Base-by-base conservation (phyloP, 2,888 invertebrate genomes). In the Drosophila tripunctata region DNA sequence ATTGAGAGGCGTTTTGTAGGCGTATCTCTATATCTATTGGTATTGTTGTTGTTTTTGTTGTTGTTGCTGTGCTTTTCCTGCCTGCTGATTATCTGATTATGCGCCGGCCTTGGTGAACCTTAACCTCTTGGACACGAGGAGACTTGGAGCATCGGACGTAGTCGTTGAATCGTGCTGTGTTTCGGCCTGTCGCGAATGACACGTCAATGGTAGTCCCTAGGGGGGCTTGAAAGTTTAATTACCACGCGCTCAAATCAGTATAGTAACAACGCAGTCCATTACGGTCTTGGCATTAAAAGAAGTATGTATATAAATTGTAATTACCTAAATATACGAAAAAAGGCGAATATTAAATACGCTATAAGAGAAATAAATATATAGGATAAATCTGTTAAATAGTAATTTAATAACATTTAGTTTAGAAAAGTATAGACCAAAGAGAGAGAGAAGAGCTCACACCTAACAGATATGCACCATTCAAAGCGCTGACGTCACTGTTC, bases 181-280 rank as follows among this genome's bases (percentile, higher is more conserved):
- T 3, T 38, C 12, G 48, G 35, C 14, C 22, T 35, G 24, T 14
- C 31, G 21, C 45, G 45, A 21, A 76, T 81, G 84, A 87, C 87
- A 78, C 81, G 81, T 76, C 82, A 69, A 75, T 76, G 74, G 63
- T 68, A 65, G 64, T 67, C 56, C 82, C 78, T 47, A 68, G 50
- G 67, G 67, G 80, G 88, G 89, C 87, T 85, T 82, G 78, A 88
- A 89, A 90, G 86, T 89, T 89, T 89, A 89, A 89, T 89, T 89
- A 88, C 85, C 86, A 86, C 82, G 79, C 78, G 54, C 67, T 54
- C 77, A 72, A 86, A 87, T 82, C 41, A 58, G 12, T 57, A 73
- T 66, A 67, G 51, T 47, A 52, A 74, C 61, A 54, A 50, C 60
- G 38, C 41, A 33, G 38, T 57, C 47, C 61, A 57, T 60, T 68